A percentile compares a stretch with the other conserved stretches of the same genome.
These are phyloP conservation scores for Notamacropus eugenii DNA, from an alignment of 2,797 vertebrate genomes.

Conservation along the genomic window DNA sequence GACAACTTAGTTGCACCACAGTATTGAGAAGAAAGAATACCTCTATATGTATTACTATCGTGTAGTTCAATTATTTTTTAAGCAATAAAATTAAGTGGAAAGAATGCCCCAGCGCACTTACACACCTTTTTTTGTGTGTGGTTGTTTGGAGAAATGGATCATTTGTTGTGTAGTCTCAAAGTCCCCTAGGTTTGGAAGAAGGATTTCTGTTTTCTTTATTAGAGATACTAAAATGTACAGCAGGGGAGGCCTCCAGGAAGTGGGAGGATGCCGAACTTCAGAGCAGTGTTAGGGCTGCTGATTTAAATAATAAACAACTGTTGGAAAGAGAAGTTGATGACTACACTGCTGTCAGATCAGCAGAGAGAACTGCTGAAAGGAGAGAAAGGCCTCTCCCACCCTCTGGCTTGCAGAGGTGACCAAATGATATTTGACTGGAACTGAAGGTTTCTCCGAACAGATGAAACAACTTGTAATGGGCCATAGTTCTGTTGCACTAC, in stretches of 20 bases:
- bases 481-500: constrained; percentile 42
- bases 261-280: constrained; percentile 91
- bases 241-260: constrained; percentile 91
- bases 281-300: constrained; percentile 88
- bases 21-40: constrained; percentile 45
- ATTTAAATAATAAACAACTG: constrained; percentile 99
- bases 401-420: constrained; percentile 48
- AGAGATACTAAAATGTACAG: constrained; percentile 77
- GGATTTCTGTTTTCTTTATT: constrained; percentile 58
- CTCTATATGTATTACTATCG: constrained; percentile 7
- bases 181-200: background rate
- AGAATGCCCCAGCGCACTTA: background rate
- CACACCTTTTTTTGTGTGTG: background rate
- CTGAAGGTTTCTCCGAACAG: constrained; percentile 24
- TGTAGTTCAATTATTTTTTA: constrained; percentile 23
- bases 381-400: constrained; percentile 58
- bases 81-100: constrained; percentile 17
- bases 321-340: constrained; percentile 83
- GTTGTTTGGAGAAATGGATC: constrained; percentile 27
- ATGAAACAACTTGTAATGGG: constrained; percentile 65
- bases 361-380: constrained; percentile 54
- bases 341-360: constrained; percentile 74
- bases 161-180: constrained; percentile 10
- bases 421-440: constrained; percentile 35
- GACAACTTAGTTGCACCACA: constrained; percentile 56